Percentiles rank a stretch among this genome's conserved stretches.
These are phyloP conservation scores for Ophioninae sp. DNA, from an alignment of 2,888 invertebrate species.

Conservation along the genomic window DNA sequence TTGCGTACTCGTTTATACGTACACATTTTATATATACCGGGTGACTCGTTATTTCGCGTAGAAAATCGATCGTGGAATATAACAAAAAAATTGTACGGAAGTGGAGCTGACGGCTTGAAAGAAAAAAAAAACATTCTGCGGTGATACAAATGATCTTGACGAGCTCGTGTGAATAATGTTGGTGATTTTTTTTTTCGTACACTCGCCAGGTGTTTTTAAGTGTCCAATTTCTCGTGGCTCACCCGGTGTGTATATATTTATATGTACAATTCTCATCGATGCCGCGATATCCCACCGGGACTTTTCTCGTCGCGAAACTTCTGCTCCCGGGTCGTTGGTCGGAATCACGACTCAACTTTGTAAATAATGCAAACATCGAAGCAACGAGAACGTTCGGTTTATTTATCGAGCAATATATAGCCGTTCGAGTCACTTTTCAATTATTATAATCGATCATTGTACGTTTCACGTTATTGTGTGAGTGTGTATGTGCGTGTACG, in stretches of 20 bases:
- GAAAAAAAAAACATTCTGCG: not conserved
- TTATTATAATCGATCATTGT: constrained; percentile 23
- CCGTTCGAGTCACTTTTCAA: constrained; percentile 30
- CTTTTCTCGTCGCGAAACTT: constrained; percentile 16
- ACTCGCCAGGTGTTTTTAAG: not conserved
- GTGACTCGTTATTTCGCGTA: not conserved
- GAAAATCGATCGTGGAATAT: not conserved
- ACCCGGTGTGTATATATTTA: not conserved
- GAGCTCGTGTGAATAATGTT: not conserved
- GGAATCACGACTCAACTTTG: constrained; percentile 40
- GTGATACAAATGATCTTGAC: not conserved
- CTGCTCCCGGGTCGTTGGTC: constrained; percentile 16
- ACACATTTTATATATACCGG: not conserved
- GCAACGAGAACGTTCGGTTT: constrained; percentile 23
- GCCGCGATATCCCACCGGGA: constrained; percentile 11
- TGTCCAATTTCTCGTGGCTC: not conserved
- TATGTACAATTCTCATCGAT: constrained; percentile 8
- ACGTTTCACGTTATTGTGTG: constrained; percentile 14
- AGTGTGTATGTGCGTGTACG: constrained; percentile 6
- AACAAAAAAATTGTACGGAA: not conserved
- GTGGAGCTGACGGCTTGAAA: not conserved
- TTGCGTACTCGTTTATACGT: not conserved
- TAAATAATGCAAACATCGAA: constrained; percentile 45
- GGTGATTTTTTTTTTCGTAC: not conserved
- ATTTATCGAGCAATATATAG: constrained; percentile 18